Evolutionary conservation across 2,888 invertebrate species (phyloP).

Genomic region (Tipula confusa): DNA sequence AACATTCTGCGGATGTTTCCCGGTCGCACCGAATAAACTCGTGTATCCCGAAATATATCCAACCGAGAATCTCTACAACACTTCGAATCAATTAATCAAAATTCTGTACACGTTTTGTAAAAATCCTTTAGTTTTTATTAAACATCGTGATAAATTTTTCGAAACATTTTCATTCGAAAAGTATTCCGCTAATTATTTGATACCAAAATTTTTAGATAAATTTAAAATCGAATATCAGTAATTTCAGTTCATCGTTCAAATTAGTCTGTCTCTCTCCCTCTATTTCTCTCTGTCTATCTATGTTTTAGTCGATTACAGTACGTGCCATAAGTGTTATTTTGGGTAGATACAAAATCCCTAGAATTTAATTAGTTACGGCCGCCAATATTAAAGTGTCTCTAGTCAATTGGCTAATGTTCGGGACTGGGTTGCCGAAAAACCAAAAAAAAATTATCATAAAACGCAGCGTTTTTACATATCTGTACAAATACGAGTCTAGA

Average conservation of each 20-base stretch:
- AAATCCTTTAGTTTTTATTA: constrained; percentile 49
- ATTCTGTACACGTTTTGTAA: constrained; percentile 54
- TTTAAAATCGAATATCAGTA: constrained; percentile 38
- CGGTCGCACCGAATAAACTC: constrained; percentile 62
- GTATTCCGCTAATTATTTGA: constrained; percentile 47
- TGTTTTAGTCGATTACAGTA: no score
- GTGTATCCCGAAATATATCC: constrained; percentile 72
- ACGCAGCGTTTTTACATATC: neutral
- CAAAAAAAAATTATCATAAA: neutral
- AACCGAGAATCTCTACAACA: constrained; percentile 56
- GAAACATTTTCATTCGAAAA: constrained; percentile 48
- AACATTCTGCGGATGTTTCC: constrained; percentile 64
- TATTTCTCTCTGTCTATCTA: no score
- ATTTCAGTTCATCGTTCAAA: neutral
- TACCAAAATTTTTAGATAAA: constrained; percentile 48
- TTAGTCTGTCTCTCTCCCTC: neutral
- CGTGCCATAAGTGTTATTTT: neutral
- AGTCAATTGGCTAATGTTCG: neutral
- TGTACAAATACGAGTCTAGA: neutral
- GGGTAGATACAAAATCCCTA: neutral
- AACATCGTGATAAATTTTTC: constrained; percentile 45
- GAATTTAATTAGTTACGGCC: neutral
- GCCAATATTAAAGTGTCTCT: neutral
- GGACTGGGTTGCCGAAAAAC: neutral
- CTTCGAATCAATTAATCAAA: constrained; percentile 55